Conservation (phyloP, 2,888 invertebrate genomes). For the Plagiodera versicolora region DNA sequence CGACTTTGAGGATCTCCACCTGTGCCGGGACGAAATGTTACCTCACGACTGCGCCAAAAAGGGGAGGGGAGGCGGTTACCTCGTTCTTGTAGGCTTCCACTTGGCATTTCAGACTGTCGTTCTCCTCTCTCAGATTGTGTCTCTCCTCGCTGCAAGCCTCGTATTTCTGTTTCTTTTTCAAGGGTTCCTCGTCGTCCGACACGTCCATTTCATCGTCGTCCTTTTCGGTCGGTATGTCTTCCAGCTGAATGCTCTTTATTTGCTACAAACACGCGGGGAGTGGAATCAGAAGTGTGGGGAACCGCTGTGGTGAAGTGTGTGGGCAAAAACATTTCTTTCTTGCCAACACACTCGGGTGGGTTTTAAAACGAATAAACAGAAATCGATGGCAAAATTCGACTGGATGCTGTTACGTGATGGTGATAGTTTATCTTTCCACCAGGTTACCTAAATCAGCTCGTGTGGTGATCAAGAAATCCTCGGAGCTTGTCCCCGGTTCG, state of each 20-base stretch:
- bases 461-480: too few species aligned
- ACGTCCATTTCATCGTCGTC: slow-evolving; percentile 88
- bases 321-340: not conserved
- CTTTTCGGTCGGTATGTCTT: slow-evolving; percentile 61
- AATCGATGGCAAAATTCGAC: not conserved
- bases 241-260: slow-evolving; percentile 68
- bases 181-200: slow-evolving; percentile 71
- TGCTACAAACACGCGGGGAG: slow-evolving; percentile 57
- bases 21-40: slow-evolving; percentile 23
- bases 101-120: slow-evolving; percentile 87
- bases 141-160: slow-evolving; percentile 40
- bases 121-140: slow-evolving; percentile 70
- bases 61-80: too few species aligned
- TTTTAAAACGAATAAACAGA: not conserved
- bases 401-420: not conserved
- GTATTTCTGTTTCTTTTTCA: slow-evolving; percentile 46
- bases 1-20: slow-evolving; percentile 82
- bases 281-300: not conserved
- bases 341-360: not conserved
- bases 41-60: too few species aligned
- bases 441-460: not conserved
- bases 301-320: not conserved
- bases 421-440: not conserved
- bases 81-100: slow-evolving; percentile 94
- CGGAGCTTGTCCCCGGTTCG: not conserved